A percentile compares a stretch with the other conserved stretches of the same genome.
Evolutionary conservation across 2,113 vertebrate genomes (phyloP).

Genomic region (Gymnarchus niloticus): DNA sequence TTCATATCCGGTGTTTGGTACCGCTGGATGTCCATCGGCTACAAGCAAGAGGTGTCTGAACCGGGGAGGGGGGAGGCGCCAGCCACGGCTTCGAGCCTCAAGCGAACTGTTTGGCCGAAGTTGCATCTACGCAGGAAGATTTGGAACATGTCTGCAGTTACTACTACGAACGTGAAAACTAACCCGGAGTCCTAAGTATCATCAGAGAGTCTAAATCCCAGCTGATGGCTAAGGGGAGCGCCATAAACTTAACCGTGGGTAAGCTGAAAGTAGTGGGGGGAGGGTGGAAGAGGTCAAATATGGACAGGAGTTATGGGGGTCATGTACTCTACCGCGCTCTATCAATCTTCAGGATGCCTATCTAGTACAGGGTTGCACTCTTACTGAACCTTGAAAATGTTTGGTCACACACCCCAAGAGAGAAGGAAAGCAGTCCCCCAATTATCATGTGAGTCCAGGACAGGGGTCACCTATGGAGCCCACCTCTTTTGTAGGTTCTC

Average conservation of each 20-base stretch:
- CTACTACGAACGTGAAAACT: no score
- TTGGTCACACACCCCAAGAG: neutral
- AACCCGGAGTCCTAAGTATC: neutral
- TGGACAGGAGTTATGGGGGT: neutral
- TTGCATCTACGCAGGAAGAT: no score
- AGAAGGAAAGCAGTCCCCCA: neutral
- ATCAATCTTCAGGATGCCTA: neutral
- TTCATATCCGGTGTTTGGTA: neutral
- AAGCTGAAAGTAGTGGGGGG: neutral
- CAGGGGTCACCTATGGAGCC: conserved; percentile 17
- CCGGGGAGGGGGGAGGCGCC: no score
- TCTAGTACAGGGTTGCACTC: no score
- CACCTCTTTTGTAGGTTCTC: neutral
- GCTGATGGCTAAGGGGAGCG: no score
- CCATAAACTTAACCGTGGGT: neutral
- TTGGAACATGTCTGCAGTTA: no score
- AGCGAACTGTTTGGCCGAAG: no score
- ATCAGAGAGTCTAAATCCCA: neutral
- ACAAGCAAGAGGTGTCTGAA: no score
- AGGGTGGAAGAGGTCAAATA: neutral
- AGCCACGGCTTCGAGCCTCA: neutral
- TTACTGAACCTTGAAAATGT: neutral
- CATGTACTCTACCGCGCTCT: neutral
- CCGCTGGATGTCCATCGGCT: neutral
- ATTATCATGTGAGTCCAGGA: neutral